Evolutionary conservation across 1,140 invertebrate species (phyloP).

Genomic region (Ganaspis sp.): DNA sequence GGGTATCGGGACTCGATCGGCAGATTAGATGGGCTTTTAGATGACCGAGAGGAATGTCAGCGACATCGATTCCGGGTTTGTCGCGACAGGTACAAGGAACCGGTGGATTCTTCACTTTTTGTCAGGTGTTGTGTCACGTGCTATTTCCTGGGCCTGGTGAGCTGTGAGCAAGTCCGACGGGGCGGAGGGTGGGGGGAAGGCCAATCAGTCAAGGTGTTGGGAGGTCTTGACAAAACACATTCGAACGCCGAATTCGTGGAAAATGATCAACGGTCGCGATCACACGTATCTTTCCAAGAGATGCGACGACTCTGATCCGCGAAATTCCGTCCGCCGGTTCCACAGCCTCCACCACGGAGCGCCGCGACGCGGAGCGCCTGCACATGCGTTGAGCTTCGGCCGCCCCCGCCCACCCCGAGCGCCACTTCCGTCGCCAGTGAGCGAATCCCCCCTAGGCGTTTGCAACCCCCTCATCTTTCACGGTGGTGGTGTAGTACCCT

Average conservation of each 20-base stretch:
- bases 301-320: conserved; percentile 75
- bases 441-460: conserved; percentile 38
- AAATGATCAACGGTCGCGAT: neutral
- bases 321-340: conserved; percentile 71
- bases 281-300: conserved; percentile 60
- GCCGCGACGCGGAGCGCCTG: conserved; percentile 75
- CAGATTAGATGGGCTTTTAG: neutral
- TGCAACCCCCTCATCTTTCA: conserved; percentile 60
- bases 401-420: conserved; percentile 58
- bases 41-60: neutral
- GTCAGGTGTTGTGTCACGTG: neutral
- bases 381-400: conserved; percentile 74
- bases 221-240: neutral
- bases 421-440: conserved; percentile 49
- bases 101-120: neutral
- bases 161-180: neutral
- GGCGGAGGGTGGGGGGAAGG: neutral
- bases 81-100: neutral
- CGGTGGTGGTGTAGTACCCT: conserved; percentile 59
- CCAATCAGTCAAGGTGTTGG: neutral
- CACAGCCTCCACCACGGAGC: conserved; percentile 72
- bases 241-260: neutral
- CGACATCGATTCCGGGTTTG: conserved; percentile 1
- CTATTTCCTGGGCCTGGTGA: neutral
- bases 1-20: neutral